phyloP scores from a whole-genome alignment of 2,888 invertebrate genomes.

The Lycophotia porphyrea region DNA sequence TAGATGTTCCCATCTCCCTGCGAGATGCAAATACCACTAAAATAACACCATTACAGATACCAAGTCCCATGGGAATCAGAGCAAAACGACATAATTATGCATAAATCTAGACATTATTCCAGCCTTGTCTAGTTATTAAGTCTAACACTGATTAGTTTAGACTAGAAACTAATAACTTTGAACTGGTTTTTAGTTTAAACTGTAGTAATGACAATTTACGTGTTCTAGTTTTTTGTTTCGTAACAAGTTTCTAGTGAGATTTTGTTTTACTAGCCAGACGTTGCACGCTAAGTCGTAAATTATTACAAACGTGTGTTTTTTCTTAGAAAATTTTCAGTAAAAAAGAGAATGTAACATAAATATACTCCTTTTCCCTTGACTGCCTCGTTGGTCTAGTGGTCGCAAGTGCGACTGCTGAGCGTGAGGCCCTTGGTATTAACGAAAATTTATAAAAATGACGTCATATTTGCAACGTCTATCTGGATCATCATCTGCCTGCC shows the following conservation, averaged over 20 bases:
- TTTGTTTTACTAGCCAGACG: constrained; percentile 3
- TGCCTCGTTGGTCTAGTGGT: too few relatives aligned
- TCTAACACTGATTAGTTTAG: constrained; percentile 32
- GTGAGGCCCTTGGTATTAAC: too few relatives aligned
- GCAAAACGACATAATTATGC: constrained; percentile 43
- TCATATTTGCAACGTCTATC: too few relatives aligned
- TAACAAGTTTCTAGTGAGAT: constrained; percentile 22
- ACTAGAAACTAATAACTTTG: constrained; percentile 31
- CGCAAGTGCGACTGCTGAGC: too few relatives aligned
- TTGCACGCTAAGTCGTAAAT: constrained; percentile 36
- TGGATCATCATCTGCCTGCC: too few relatives aligned
- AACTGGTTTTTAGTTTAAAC: constrained; percentile 45
- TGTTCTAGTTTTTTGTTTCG: constrained; percentile 29
- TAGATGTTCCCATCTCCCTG: constrained; percentile 6
- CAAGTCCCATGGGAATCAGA: constrained; percentile 43
- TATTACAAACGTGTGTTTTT: constrained; percentile 34
- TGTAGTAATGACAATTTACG: constrained; percentile 39
- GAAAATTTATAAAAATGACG: too few relatives aligned
- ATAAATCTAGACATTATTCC: constrained; percentile 43
- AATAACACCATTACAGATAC: constrained; percentile 22
- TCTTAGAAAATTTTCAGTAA: background rate
- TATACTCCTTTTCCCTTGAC: background rate
- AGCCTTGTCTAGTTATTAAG: constrained; percentile 31
- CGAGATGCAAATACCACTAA: constrained; percentile 34
- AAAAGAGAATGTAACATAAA: background rate